These are phyloP conservation scores for Prorops nasuta DNA, from an alignment of 1,140 invertebrate genomes.

Conservation along the genomic window DNA sequence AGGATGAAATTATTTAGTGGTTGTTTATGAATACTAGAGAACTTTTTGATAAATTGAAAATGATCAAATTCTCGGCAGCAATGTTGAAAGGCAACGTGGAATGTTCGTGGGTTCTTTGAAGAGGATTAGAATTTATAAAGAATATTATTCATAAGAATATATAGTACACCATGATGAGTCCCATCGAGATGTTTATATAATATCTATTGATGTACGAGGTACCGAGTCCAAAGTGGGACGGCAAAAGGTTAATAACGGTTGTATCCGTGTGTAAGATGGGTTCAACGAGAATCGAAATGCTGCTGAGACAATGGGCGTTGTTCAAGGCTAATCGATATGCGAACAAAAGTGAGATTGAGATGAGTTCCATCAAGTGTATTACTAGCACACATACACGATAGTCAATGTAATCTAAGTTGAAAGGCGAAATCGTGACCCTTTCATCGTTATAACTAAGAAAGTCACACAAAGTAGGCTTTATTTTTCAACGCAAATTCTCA, in stretches of 20 bases:
- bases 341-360: constrained; percentile 8
- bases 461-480: too few relatives aligned
- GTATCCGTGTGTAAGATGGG: constrained; percentile 25
- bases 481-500: too few relatives aligned
- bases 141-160: constrained; percentile 29
- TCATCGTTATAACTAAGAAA: constrained; percentile 27
- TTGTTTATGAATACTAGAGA: too few relatives aligned
- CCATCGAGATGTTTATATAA: constrained; percentile 19
- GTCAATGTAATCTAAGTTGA: constrained; percentile 21
- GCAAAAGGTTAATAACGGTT: constrained; percentile 35
- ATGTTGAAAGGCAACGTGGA: too few relatives aligned
- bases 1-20: too few relatives aligned
- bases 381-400: constrained; percentile 14
- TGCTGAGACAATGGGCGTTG: constrained; percentile 17
- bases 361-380: too few relatives aligned
- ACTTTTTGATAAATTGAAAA: too few relatives aligned
- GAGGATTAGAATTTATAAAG: constrained; percentile 35
- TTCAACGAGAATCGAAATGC: constrained; percentile 10
- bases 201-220: constrained; percentile 2
- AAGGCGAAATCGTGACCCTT: constrained; percentile 22
- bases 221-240: constrained; percentile 24
- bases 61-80: too few relatives aligned
- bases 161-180: too few relatives aligned
- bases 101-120: too few relatives aligned
- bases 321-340: constrained; percentile 24